phyloP scores from a whole-genome alignment of 2,888 invertebrate genomes.

The Epirrhoe tristata region DNA sequence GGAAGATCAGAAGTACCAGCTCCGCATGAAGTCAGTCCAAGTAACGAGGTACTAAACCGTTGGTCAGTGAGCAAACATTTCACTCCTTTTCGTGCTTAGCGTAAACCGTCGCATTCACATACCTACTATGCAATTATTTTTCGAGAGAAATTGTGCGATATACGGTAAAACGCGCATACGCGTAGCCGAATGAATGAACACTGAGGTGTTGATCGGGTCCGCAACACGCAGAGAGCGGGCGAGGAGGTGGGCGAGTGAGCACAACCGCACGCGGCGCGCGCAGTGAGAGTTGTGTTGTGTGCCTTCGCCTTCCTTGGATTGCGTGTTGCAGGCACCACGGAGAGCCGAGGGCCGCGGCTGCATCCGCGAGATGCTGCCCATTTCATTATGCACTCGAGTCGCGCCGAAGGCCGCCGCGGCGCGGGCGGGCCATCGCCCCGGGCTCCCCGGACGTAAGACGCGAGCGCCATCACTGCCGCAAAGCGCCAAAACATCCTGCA shows the following conservation, averaged over 20 bases:
- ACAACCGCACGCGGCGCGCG: conserved; percentile 82
- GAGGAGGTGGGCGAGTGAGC: conserved; percentile 68
- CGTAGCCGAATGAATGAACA: conserved; percentile 68
- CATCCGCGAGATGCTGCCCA: conserved; percentile 69
- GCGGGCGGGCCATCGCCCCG: conserved; percentile 26
- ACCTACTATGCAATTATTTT: conserved; percentile 69
- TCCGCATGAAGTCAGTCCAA: conserved; percentile 72
- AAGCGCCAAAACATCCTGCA: conserved; percentile 46
- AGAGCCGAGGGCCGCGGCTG: conserved; percentile 57
- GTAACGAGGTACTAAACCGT: conserved; percentile 59
- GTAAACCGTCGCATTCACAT: conserved; percentile 80
- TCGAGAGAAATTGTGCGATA: conserved; percentile 74
- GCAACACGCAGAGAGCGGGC: conserved; percentile 56
- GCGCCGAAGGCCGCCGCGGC: conserved; percentile 40
- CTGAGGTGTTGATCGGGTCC: conserved; percentile 64
- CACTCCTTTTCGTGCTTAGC: conserved; percentile 74
- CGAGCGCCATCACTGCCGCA: conserved; percentile 37
- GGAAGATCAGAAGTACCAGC: conserved; percentile 55
- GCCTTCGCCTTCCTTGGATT: conserved; percentile 58
- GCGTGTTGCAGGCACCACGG: conserved; percentile 58
- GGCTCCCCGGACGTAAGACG: conserved; percentile 10
- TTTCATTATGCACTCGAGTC: conserved; percentile 54
- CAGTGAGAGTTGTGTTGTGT: conserved; percentile 78
- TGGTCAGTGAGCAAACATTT: conserved; percentile 76
- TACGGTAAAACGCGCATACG: conserved; percentile 69